Evolutionary conservation across 64 coral and sea anemone genomes (phyloP), one percentile per base, ranked within the genome.

Genomic region (Anthopleura sola): DNA sequence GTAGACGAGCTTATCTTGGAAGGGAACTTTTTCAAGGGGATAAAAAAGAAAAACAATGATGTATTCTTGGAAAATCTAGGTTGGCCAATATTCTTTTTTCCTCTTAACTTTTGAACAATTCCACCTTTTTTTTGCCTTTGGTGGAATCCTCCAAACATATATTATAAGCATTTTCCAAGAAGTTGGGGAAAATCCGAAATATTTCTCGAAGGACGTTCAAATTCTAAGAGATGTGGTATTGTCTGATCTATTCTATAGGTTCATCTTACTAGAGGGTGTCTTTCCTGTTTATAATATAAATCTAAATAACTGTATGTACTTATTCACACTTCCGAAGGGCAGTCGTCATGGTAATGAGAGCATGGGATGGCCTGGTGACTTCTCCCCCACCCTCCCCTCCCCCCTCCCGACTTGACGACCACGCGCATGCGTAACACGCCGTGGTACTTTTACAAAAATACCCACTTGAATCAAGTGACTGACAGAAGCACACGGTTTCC

Each of bases 301-400:
- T 96, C 94, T 96, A 96, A 96, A 92, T 96, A 92, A 92, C 92
- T 90, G 90, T 96, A 96, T 96, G 94, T 96, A 96, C 94, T 96
- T 96, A 96, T 96, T 96, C 94, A 96, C 94, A 96, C 94, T 96
- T 96, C 87, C 88, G 90, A 96, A 91, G 89, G 89, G 47, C 89
- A 91, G 85, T 91, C 56, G 78, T 91, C 89, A 49, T 86, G 84
- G 76, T 86, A 86, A 78, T 86, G 75, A 91, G 82, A 91, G 86
- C 78, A 80, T 80, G 56, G 36, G 62, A 53, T 80, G 77, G 84
- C 84, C 78, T 53, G 48, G 82, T 56, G 82, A 83, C 82, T 40
- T 46, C 44, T 48, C 38, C 76, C 76, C 34, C 75, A 36, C 75
- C 75, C 68, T 71, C 68, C 68, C 75, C 75, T 39, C 76, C 37